Base-by-base conservation (phyloP, 1,140 invertebrate species). In the Eumeta japonica region DNA sequence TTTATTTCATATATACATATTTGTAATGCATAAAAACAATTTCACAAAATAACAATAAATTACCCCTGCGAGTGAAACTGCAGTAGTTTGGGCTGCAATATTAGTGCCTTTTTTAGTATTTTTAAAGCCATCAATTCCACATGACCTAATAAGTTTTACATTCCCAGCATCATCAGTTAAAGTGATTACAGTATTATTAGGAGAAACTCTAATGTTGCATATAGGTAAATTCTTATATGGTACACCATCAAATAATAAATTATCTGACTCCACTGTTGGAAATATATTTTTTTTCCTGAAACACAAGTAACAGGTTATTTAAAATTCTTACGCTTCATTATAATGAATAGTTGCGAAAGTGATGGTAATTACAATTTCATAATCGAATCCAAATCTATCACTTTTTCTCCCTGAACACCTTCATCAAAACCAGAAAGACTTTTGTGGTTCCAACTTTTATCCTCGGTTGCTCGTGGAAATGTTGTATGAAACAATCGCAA, bases 61-160 rank as follows among this genome's bases (percentile, higher is more conserved):
- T 68, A 88, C 89, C 28, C 58, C 74, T 35, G 84, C 85, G 53
- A 93, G 71, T 42, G 78, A 83, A 19, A 94, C 82, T 12, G 89
- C 94, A 35, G 93, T 91, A 19, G 93, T 88, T 75, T 98, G 94
- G 10, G 92, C 94, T 29, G 94, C 95, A 54, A 97, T 86, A 65
- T 94, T 97, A 5, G 94, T 97, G 41, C 93, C 94, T 76, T 97
- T 97, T 47, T 86, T 86, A 2, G 92, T 85, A 75, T 96, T 92
- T 70, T 94, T 96, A 58, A 94, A 98, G 15, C 95, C 95, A 73
- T 97, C 94, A 41, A 87, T 81, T 11, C 93, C 90, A 80, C 90
- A 88, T 3, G 88, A 83, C 35, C 85, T 72, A 10, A 85, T 70
- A 1, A 84, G 30, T 47, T 83, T 75, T 3, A 82, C 74, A 9